Conservation (phyloP, 2,888 invertebrate species). For the Metellina segmentata region DNA sequence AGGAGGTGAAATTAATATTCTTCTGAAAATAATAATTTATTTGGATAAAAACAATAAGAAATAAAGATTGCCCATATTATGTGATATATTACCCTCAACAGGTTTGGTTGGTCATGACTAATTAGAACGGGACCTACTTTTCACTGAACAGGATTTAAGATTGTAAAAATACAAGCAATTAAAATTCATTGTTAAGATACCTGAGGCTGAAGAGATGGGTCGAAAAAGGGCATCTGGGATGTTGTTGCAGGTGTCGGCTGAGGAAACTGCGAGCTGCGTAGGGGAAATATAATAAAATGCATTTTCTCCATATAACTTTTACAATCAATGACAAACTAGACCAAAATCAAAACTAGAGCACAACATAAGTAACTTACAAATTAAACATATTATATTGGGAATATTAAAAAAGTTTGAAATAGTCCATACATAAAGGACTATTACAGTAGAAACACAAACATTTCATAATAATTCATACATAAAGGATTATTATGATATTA, state of each 20-base stretch:
- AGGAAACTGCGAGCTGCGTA: slow-evolving; percentile 52
- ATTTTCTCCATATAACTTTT: neutral
- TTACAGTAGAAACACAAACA: no score
- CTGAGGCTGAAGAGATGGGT: slow-evolving; percentile 47
- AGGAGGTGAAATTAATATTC: neutral
- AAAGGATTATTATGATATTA: no score
- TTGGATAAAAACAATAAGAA: neutral
- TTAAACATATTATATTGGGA: neutral
- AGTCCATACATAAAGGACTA: no score
- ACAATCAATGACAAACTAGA: neutral
- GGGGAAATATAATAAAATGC: neutral
- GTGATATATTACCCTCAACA: no score
- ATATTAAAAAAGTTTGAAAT: no score
- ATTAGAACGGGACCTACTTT: no score
- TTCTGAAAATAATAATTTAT: neutral
- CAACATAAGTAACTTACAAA: neutral
- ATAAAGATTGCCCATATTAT: no score
- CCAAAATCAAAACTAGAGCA: neutral
- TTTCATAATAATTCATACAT: no score
- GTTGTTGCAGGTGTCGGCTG: slow-evolving; percentile 22
- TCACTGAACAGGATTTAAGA: neutral
- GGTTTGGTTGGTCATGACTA: no score
- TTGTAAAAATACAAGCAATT: neutral
- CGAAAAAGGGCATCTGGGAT: slow-evolving; percentile 56
- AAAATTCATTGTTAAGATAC: neutral